Evolutionary conservation across 2,113 vertebrate genomes (phyloP), one percentile per base, ranked within the genome.

Genomic region (Colistium nudipinnis): DNA sequence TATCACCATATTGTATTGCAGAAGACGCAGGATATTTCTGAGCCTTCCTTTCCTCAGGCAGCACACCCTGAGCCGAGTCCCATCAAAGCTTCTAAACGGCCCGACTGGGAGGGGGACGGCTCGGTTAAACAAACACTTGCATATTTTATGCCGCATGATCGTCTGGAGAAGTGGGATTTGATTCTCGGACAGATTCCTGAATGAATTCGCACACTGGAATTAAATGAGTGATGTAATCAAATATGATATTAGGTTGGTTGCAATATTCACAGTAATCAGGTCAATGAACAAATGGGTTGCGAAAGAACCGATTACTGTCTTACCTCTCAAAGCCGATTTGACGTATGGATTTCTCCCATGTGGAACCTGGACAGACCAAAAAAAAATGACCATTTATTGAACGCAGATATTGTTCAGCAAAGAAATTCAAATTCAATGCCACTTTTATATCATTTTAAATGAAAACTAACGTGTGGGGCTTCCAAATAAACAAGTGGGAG

Each of bases 311-410:
- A 17, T 48, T 7, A 17, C 44, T 4, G 2, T 53, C 92, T 95
- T 93, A 98, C 98, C 98, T 99, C 90, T 99, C 96, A 84, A 99
- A 99, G 76, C 98, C 98, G 60, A 99, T 95, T 81, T 98, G 98
- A 69, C 98, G 89, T 59, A 98, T 92, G 38, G 96, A 94, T 90
- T 95, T 98, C 91, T 98, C 98, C 98, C 96, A 98, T 0, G 89
- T 84, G 0, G 95, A 94, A 91, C 98, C 98, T 99, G 70, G 1
- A 90, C 17, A 81, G 36, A 91, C 66, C 89, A 36, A 87, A 6
- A 61, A 2, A 4, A 65, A 69, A 7, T 51, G 7, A 30, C n/a
- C n/a, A n/a, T 30, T 79, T 38, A 55, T 60, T 51, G 4, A 68
- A 16, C 1, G 35, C 4, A 16, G 16, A 47, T 14, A 0, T 6